Base-by-base conservation (phyloP, 2,797 vertebrate species). In the Hippopotamyrus pictus region DNA sequence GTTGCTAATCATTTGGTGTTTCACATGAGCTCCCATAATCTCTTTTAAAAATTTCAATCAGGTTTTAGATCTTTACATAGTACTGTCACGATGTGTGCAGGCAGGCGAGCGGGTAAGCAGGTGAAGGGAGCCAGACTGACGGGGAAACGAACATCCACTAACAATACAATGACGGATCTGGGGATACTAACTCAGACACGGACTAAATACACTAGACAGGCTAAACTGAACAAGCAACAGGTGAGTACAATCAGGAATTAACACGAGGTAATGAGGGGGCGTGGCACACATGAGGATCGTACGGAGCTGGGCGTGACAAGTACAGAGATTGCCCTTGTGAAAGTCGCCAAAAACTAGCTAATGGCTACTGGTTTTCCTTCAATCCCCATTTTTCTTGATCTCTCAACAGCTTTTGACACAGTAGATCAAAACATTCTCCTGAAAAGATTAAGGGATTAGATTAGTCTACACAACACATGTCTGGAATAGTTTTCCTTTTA, bases 381-480 rank as follows among this genome's bases (percentile, higher is more conserved):
- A 79, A 44, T n/a, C 37, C 73, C 19, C 41, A 79, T 79, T 44
- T 44, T 44, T 79, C 73, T 79, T 44, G 37, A 79, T 79, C 73
- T 44, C 73, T 79, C 73, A 79, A 19, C 73, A 79, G 73, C 41
- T 44, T 79, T 79, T 79, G 73, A 79, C 73, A 44, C 73, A 19
- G 17, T 44, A 79, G 37, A 79, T 41, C 73, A 79, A 79, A 79
- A 79, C 73, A 79, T 79, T 44, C 41, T n/a, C 37, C 37, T 79
- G 73, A 19, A 79, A 79, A 44, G 73, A 79, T 79, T 79, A 79
- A 79, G 73, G 73, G 73, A 79, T 44, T 79, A 79, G 17, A 79
- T 44, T 69, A 73, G 29, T 73, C 65, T 37, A 73, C 65, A 37
- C 0, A 29, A 79, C 73, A 79, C 37, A 79, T 11, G 59, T 44